Percentiles rank a stretch among this genome's conserved stretches.
phyloP scores from a whole-genome alignment of 2,113 vertebrate species.

The Cromileptes altivelis region DNA sequence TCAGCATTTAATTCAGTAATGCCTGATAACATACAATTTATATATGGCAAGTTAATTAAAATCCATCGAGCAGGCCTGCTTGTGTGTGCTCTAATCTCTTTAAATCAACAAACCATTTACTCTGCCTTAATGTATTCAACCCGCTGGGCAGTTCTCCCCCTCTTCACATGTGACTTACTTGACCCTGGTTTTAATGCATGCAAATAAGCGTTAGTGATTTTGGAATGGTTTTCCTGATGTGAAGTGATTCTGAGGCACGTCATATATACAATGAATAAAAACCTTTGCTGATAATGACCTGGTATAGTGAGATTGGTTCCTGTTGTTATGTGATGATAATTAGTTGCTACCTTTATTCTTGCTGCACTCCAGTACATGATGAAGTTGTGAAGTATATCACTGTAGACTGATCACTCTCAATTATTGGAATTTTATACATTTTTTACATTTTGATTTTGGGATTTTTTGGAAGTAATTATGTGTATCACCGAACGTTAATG shows the following conservation, averaged over 20 bases:
- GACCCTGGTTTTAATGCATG: conserved; percentile 78
- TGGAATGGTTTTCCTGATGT: conserved; percentile 55
- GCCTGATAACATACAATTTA: conserved; percentile 83
- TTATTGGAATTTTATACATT: background rate
- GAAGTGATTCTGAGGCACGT: conserved; percentile 40
- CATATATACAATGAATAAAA: conserved; percentile 10
- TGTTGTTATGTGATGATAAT: conserved; percentile 8
- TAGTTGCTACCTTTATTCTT: background rate
- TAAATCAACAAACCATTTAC: conserved; percentile 84
- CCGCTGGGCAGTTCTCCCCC: conserved; percentile 56
- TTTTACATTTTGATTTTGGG: no score
- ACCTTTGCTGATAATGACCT: background rate
- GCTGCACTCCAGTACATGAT: background rate
- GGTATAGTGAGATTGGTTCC: conserved; percentile 5
- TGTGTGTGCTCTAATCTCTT: conserved; percentile 80
- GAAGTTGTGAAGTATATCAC: background rate
- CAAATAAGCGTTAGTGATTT: conserved; percentile 72
- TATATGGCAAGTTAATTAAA: conserved; percentile 87
- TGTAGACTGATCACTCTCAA: background rate
- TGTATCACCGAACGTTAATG: background rate
- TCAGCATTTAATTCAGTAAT: conserved; percentile 79
- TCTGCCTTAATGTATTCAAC: conserved; percentile 78
- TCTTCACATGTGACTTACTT: conserved; percentile 71
- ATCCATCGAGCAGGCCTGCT: conserved; percentile 75
- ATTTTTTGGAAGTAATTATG: background rate